A percentile compares a stretch with the other conserved stretches of the same genome.
Conservation (phyloP, 2,888 invertebrate genomes). For the Trimorus sp. region DNA sequence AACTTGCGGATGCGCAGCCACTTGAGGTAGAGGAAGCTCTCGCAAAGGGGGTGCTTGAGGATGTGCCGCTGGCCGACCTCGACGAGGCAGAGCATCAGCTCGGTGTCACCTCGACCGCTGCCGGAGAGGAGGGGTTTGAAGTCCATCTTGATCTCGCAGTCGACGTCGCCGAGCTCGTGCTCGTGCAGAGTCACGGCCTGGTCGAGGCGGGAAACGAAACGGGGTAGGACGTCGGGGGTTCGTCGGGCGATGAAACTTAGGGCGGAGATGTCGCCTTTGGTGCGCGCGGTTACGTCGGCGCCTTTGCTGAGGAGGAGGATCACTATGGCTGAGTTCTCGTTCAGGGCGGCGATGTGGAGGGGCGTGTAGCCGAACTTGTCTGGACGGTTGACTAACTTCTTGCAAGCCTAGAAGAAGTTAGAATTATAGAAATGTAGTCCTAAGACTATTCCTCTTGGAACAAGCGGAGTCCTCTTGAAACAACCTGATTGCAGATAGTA, state of each 20-base stretch:
- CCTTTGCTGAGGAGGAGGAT: slow-evolving; percentile 88
- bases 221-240: slow-evolving; percentile 91
- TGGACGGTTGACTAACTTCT: slow-evolving; percentile 85
- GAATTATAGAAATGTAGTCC: no score
- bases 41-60: slow-evolving; percentile 91
- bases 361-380: slow-evolving; percentile 93
- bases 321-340: slow-evolving; percentile 90
- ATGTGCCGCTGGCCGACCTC: slow-evolving; percentile 90
- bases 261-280: slow-evolving; percentile 91
- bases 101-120: slow-evolving; percentile 81
- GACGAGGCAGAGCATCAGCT: slow-evolving; percentile 84
- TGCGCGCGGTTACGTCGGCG: slow-evolving; percentile 90
- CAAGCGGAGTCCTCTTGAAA: no score
- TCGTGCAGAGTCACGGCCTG: slow-evolving; percentile 90
- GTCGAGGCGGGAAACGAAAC: slow-evolving; percentile 86
- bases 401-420: no score
- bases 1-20: slow-evolving; percentile 92
- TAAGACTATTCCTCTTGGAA: no score
- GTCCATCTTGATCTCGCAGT: slow-evolving; percentile 90
- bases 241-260: slow-evolving; percentile 91
- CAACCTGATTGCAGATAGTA: no score
- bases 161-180: slow-evolving; percentile 92
- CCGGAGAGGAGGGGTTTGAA: slow-evolving; percentile 82
- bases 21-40: slow-evolving; percentile 92
- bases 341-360: slow-evolving; percentile 91